Base-by-base conservation (phyloP, 2,888 invertebrate genomes). In the Brachyptera putata region DNA sequence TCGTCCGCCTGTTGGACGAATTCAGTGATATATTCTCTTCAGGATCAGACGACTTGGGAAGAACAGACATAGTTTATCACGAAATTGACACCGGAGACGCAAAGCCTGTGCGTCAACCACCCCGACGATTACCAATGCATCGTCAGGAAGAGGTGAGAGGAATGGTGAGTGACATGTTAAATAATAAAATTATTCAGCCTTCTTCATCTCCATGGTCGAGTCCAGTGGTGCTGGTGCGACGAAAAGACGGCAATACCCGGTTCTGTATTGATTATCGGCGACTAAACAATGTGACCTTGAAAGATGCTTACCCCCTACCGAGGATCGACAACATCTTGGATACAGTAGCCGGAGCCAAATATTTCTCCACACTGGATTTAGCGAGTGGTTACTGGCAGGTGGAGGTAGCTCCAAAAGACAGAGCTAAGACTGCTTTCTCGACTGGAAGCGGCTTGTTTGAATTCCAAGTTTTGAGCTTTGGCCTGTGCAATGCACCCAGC, bases 321-420 rank as follows among this genome's bases (percentile, higher is more conserved):
- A 5, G 16, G 4, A 56, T 56, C 24, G 3, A 37, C 3, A 39
- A 37, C 7, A 56, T 36, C 3, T 24, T 56, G 14, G 37, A 36
- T 39, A 1, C 5, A 22, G n/a, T 56, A 1, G 5, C 7, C 16
- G 37, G 22, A 3, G 39, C 39, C 3, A 26, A 22, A n/a, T 18
- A 34, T 7, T 56, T 56, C 56, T 37, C 56, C 4, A n/a, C 56
- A 5, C 14, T 37, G 13, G 39, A 56, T 13, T 14, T 56, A 14
- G 22, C 37, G 2, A 13, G 7, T 3, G 56, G 37, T 1, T 56
- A 56, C 25, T 21, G 39, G 22, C 50, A 50, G 4, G 7, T 25
- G 3, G 9, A 26, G 30, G 3, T 25, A 30, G 2, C 14, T 14
- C 30, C 37, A n/a, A 16, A 39, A 16, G 56, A 37, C 26, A 14